Evolutionary conservation across 2,888 invertebrate species (phyloP), one percentile per base, ranked within the genome.

Genomic region (Glaucopsyche alexis): DNA sequence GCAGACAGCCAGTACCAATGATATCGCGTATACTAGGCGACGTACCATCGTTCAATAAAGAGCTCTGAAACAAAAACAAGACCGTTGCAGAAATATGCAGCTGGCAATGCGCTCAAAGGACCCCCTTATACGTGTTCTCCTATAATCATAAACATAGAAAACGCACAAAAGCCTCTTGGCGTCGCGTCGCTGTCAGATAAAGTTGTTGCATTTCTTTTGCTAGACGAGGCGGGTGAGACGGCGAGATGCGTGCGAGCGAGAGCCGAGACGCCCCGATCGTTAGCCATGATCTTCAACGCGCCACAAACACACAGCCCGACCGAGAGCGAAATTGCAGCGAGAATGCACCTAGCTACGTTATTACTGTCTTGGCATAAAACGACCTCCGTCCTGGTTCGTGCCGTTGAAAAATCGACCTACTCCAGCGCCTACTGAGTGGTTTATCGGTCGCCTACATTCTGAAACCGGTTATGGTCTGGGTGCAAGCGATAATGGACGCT

Each of bases 261-360:
- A 91, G 82, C 84, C 81, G 50, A 79, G 78, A 81, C 84, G 82
- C 86, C 87, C 87, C 91, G 91, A 93, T 93, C 92, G 93, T 93
- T 93, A 93, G 93, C 93, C 92, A 91, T 93, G 93, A 93, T 93
- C 93, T 93, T 93, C 93, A 93, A 85, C 91, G 91, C 91, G 92
- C 92, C 90, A 93, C 93, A 93, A 92, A 93, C 93, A 93, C 89
- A 93, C 85, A 93, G 89, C 89, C 91, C 92, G 91, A 92, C 91
- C 91, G 93, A 93, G 93, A 93, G 93, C 91, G 93, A 93, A 92
- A 92, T 92, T 92, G 93, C 93, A 92, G 85, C 88, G 87, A 91
- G 90, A 91, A 92, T 92, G 92, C 92, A 92, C 91, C 92, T 92
- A 92, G 90, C 90, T 90, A 88, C 89, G 91, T 91, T 93, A 92